These are phyloP conservation scores for Dolichotis patagonum DNA, from an alignment of 2,113 vertebrate species.

Conservation along the genomic window DNA sequence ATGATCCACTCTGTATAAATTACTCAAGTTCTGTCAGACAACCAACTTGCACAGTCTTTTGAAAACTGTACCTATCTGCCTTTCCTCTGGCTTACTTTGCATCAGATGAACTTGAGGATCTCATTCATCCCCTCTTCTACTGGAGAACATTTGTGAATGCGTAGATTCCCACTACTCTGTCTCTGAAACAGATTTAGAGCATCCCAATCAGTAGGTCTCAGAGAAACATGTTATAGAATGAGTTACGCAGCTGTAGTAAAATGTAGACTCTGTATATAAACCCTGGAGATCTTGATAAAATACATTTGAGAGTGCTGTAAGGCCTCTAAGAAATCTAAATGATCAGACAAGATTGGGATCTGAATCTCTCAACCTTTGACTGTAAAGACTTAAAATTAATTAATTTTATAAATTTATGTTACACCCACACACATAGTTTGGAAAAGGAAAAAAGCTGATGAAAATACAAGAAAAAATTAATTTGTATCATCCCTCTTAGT, in stretches of 20 bases:
- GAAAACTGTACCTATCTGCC: neutral
- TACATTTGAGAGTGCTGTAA: neutral
- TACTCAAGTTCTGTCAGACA: neutral
- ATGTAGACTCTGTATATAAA: neutral
- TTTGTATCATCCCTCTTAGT: too few species aligned
- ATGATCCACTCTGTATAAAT: neutral
- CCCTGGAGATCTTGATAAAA: neutral
- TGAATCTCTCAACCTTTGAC: neutral
- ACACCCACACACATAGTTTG: neutral
- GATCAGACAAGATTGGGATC: neutral
- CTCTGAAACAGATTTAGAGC: neutral
- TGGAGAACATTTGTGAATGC: neutral
- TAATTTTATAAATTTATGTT: neutral
- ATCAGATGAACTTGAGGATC: neutral
- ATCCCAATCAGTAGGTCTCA: neutral
- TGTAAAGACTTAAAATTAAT: neutral
- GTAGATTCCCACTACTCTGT: neutral
- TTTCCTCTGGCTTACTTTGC: neutral
- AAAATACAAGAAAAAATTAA: neutral
- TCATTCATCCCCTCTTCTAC: neutral
- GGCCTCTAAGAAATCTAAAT: neutral
- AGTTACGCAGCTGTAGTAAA: neutral
- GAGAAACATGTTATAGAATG: neutral
- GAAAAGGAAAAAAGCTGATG: neutral
- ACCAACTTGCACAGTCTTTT: neutral